Percentiles rank a stretch among this genome's conserved stretches.
Evolutionary conservation across 2,888 invertebrate species (phyloP).

Genomic region (Lydus trimaculatus): DNA sequence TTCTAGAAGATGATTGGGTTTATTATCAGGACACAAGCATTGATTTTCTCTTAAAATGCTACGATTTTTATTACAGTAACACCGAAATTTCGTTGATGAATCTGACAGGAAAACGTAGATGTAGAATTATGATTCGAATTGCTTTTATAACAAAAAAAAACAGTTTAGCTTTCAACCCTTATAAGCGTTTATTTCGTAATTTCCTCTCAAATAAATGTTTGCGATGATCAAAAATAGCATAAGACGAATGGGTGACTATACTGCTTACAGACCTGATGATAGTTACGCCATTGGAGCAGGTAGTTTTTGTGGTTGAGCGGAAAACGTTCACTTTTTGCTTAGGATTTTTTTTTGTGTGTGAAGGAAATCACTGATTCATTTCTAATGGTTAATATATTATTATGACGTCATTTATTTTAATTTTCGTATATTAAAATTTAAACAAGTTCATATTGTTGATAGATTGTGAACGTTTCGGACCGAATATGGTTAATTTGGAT

Average conservation of each 20-base stretch:
- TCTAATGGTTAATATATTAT: conserved; percentile 11
- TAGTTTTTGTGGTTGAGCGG: neutral
- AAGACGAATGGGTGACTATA: too few species aligned
- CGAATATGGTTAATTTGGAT: conserved; percentile 23
- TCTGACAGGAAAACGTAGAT: too few species aligned
- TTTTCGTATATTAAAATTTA: conserved; percentile 8
- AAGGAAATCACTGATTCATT: conserved; percentile 19
- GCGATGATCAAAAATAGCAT: too few species aligned
- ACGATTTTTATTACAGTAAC: too few species aligned
- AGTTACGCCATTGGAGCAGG: neutral
- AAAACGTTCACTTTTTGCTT: neutral
- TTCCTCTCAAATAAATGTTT: neutral
- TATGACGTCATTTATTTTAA: conserved; percentile 26
- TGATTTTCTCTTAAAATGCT: too few species aligned
- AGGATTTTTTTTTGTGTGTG: neutral
- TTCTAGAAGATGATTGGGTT: too few species aligned
- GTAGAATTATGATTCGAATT: too few species aligned
- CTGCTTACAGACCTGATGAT: too few species aligned
- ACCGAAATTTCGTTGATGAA: too few species aligned
- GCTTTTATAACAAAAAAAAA: too few species aligned
- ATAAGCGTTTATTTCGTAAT: neutral
- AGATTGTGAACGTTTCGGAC: conserved; percentile 25
- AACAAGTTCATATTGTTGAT: conserved; percentile 15
- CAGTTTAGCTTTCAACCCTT: too few species aligned
- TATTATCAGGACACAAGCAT: too few species aligned